phyloP scores from a whole-genome alignment of 1,140 invertebrate species.

The Liolophura sinensis region DNA sequence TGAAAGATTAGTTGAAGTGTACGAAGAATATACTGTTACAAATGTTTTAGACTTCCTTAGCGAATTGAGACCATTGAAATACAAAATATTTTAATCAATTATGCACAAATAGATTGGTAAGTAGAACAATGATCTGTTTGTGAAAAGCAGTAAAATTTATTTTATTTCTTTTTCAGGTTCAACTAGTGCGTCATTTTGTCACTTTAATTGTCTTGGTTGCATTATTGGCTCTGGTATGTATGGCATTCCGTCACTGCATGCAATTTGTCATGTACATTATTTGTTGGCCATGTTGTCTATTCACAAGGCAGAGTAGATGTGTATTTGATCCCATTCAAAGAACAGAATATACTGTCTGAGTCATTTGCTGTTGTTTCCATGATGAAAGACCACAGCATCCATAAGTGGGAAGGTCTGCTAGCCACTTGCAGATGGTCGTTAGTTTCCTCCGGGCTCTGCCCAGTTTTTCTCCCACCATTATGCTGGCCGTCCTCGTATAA shows the following conservation, averaged over 20 bases:
- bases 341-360: too few species aligned
- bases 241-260: not conserved
- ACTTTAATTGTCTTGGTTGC: conserved; percentile 29
- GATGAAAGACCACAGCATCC: too few species aligned
- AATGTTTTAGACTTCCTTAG: not conserved
- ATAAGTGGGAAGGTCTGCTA: too few species aligned
- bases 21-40: not conserved
- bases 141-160: not conserved
- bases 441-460: too few species aligned
- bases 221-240: conserved; percentile 37
- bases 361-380: too few species aligned
- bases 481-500: too few species aligned
- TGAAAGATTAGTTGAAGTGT: not conserved
- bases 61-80: not conserved
- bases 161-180: conserved; percentile 24
- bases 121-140: not conserved
- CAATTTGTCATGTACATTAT: too few species aligned
- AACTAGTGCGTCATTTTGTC: conserved; percentile 34
- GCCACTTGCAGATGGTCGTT: too few species aligned
- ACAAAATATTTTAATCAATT: not conserved
- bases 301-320: too few species aligned
- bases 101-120: not conserved
- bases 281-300: too few species aligned
- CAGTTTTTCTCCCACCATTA: too few species aligned
- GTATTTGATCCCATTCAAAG: too few species aligned